Base-by-base conservation (phyloP, 2,113 vertebrate genomes). In the Seriola rivoliana region DNA sequence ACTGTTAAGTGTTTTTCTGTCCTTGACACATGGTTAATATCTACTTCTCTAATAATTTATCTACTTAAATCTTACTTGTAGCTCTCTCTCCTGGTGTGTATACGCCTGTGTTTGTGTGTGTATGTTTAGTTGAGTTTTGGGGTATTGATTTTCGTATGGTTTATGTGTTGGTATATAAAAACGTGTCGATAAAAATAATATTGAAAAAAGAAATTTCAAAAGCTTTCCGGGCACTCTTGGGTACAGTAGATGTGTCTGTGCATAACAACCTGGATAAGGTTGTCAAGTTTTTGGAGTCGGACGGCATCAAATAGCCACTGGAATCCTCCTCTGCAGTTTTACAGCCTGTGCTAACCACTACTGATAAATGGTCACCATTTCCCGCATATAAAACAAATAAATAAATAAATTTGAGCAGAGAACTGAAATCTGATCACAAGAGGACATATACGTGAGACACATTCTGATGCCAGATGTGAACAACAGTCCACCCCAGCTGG, bases 381-480 rank as follows among this genome's bases (percentile, higher is more conserved):
- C 29, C 8, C 55, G 16, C 55, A 38, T 32, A 48, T 16, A 19
- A 63, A 66, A 23, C 5, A 13, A 55, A 10, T 42, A 12, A 68
- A 38, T 23, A 32, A 52, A 34, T 6, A 58, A 23, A 38, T 40
- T 32, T 58, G 62, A 59, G 36, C 34, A 17, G 11, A 38, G 5
- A 40, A 69, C 44, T n/a, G 57, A 73, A 52, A 76, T 46, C 36
- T 21, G 29, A 66, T 80, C 32, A 57, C 14, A 70, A 25, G 13
- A 38, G 74, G 46, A 78, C 54, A n/a, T 34, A 59, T 78, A 29
- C 29, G 19, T 19, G 54, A 69, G 59, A 71, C 52, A 25, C 62
- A 34, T 81, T 34, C 1, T 21, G 25, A 34, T 44, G 25, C 63
- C 59, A 68, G 83, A 68, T 74, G 40, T 78, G 79, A 72, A 63